Evolutionary conservation across 1,140 invertebrate genomes (phyloP).

Genomic region (Megalopta genalis): DNA sequence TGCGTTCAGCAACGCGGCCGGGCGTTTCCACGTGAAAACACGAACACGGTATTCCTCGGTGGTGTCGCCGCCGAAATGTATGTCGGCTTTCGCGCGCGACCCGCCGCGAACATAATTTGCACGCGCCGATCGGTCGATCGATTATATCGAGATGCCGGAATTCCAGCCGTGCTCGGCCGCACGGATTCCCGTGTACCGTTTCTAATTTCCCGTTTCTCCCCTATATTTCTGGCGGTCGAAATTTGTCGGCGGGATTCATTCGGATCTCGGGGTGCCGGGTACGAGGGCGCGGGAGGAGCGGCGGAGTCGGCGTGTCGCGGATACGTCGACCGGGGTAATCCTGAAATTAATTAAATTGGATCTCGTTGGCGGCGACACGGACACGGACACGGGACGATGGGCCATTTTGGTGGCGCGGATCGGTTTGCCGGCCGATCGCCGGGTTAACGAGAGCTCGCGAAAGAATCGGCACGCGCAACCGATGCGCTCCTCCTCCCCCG

Average conservation of each 20-base stretch:
- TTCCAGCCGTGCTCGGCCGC: neutral
- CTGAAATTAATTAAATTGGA: conserved; percentile 41
- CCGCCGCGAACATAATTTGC: no score
- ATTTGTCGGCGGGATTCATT: neutral
- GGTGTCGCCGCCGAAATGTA: no score
- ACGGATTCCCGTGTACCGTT: neutral
- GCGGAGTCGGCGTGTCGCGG: neutral
- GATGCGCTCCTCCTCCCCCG: neutral
- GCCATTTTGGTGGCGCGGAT: conserved; percentile 3
- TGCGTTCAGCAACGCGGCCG: no score
- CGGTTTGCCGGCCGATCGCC: conserved; percentile 18
- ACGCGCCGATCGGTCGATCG: no score
- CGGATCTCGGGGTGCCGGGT: neutral
- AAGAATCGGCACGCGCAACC: neutral
- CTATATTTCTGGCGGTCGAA: neutral
- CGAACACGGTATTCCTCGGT: no score
- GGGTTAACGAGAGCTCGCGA: neutral
- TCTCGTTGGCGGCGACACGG: neutral
- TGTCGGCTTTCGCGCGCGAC: no score
- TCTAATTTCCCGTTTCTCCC: conserved; percentile 25
- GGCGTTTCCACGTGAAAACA: no score
- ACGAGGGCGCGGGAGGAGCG: no score
- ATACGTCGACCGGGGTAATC: conserved; percentile 12
- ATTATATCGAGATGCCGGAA: conserved; percentile 14
- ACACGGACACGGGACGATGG: neutral